Base-by-base conservation (phyloP, 2,888 invertebrate genomes). In the Aleiodes testaceus region DNA sequence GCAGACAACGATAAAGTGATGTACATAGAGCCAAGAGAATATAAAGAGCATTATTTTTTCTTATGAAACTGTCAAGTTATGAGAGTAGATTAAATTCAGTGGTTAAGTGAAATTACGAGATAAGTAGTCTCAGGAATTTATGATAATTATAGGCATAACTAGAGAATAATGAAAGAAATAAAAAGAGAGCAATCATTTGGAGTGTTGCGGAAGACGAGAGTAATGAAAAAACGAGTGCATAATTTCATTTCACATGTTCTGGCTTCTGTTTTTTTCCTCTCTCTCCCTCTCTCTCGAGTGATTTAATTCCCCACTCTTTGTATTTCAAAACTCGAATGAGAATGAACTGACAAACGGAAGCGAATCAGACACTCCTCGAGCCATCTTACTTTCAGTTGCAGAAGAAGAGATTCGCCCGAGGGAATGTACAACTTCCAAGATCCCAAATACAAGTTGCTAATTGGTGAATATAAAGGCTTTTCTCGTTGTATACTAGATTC, bases 401-500 rank as follows among this genome's bases (percentile, higher is more conserved):
- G 44, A n/a, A 55, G 70, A 66, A 66, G 47, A 75, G 68, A 74
- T 72, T 61, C 72, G 69, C 72, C 71, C 69, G 64, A 67, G 70
- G 76, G 79, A 77, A 52, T 20, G 22, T 52, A 52, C 20, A 80
- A 77, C 76, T 68, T 66, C 73, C 73, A 65, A 70, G 73, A 79
- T 78, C 72, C 76, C 63, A 80, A 81, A 81, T 81, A 81, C 79
- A 80, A 81, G 78, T 81, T 79, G 79, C 77, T 81, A 81, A 81
- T 81, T 81, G 80, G 76, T 79, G 77, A 79, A 78, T 77, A 69
- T 75, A 76, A 78, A 79, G 75, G 52, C 20, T 52, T 52, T 22
- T 22, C 26, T 26, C 26, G 14, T 14, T 45, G 78, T 80, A 79
- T 76, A 76, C 5, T 5, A 76, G 76, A 80, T 77, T 80, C 79